Base-by-base conservation (phyloP, 2,113 vertebrate genomes). In the Pituophis catenifer region DNA sequence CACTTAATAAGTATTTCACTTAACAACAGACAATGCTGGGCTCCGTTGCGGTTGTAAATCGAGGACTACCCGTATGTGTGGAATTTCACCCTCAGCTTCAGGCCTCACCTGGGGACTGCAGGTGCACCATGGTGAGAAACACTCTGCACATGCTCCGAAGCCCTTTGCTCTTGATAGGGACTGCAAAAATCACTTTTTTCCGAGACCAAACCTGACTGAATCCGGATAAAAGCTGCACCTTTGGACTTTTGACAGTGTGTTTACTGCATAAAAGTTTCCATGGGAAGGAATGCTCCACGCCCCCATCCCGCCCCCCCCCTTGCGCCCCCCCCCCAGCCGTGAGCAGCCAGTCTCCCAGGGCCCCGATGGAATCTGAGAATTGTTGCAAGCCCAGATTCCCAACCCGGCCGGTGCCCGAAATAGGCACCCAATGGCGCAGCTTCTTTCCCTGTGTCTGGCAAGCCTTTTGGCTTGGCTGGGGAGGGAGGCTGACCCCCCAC, bases 301-400 rank as follows among this genome's bases (percentile, higher is more conserved):
- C 13, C 88, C 38, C 23, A 33, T 23, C 90, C 8, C 6, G 0
- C 6, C 17, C 38, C n/a, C 44, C 50, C 75, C 24, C 58, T 13
- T 54, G 53, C 21, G 2, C 59, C 26, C 11, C 38, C 38, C 3
- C 17, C 50, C 33, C 54, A 8, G 3, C 21, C 19, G 1, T 38
- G 6, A 57, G 65, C 19, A 9, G 24, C 5, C 89, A 12, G 92
- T 89, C 93, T 91, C 88, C 15, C 10, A 85, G 88, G 87, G 88
- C 88, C 65, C 29, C 2, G 55, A n/a, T 92, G 93, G 93, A 94
- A 94, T 94, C 90, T 94, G 93, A 94, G 93, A 94, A 92, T 89
- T 11, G 88, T 88, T 11, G 48, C 5, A 4, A 54, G 87, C 55
- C 90, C 65, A 24, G 90, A 86, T 94, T 94, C 93, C 90, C 93